phyloP scores from a whole-genome alignment of 2,888 invertebrate genomes.

The Seladonia tumulorum region DNA sequence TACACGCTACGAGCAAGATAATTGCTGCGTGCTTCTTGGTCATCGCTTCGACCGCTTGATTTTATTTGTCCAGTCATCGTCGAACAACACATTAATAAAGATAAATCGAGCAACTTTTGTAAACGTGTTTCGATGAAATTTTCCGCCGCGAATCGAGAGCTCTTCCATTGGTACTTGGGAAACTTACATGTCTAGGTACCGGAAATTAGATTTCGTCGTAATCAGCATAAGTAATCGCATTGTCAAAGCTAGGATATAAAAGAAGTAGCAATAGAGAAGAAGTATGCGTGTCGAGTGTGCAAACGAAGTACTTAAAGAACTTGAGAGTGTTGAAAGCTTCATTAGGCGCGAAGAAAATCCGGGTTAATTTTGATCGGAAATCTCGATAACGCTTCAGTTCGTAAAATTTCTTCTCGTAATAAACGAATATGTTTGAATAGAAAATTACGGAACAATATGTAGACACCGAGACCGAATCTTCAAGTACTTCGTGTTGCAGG shows the following conservation, averaged over 20 bases:
- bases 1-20: conserved; percentile 10
- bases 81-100: not conserved
- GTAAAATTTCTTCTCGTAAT: not conserved
- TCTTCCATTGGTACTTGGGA: not conserved
- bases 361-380: no score
- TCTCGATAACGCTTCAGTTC: not conserved
- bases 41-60: not conserved
- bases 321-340: not conserved
- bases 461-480: not conserved
- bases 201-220: conserved; percentile 39
- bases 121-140: not conserved
- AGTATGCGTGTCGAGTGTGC: conserved; percentile 12
- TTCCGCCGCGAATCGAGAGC: conserved; percentile 8
- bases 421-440: no score
- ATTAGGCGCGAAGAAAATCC: no score
- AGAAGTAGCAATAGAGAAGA: conserved; percentile 22
- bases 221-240: conserved; percentile 12
- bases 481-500: conserved; percentile 7
- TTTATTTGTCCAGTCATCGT: not conserved
- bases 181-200: not conserved
- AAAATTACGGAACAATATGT: no score
- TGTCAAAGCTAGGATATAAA: conserved; percentile 21
- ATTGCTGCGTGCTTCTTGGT: not conserved
- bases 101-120: conserved; percentile 1
- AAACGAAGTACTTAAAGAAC: conserved; percentile 32